phyloP scores from a whole-genome alignment of 2,888 invertebrate species.

The Cerastis leucographa region DNA sequence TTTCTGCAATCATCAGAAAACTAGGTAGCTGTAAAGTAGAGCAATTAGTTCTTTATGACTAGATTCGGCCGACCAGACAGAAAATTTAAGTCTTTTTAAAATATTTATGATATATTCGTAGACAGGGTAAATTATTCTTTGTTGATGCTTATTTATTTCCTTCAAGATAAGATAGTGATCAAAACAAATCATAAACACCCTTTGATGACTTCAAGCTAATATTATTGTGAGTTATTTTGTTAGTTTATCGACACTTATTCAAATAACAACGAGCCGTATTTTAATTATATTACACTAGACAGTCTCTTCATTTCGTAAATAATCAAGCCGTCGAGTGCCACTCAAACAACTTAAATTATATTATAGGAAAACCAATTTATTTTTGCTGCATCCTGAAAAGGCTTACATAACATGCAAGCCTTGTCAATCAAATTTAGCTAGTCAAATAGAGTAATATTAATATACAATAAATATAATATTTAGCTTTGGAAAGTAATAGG shows the following conservation, averaged over 20 bases:
- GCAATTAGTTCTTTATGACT: not conserved
- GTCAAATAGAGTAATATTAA: too few relatives aligned
- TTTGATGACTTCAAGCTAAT: constrained; percentile 25
- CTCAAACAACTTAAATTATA: not conserved
- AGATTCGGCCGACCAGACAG: not conserved
- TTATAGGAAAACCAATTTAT: not conserved
- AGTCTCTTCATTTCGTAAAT: constrained; percentile 1
- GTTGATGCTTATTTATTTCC: constrained; percentile 28
- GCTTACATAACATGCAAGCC: too few relatives aligned
- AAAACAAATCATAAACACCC: constrained; percentile 28
- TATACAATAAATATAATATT: not conserved
- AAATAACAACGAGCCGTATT: not conserved
- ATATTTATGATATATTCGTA: constrained; percentile 37
- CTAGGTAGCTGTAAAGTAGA: not conserved
- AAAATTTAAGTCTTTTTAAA: constrained; percentile 23
- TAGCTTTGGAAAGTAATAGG: not conserved
- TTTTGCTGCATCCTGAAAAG: not conserved
- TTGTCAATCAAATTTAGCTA: not conserved
- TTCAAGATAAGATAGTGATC: constrained; percentile 36
- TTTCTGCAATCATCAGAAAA: not conserved
- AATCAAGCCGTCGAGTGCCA: not conserved
- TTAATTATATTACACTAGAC: constrained; percentile 1
- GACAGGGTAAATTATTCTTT: constrained; percentile 33
- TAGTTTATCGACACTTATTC: constrained; percentile 15
- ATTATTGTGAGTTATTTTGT: constrained; percentile 6